phyloP scores from a whole-genome alignment of 2,888 invertebrate species.

The Coelopa pilipes region DNA sequence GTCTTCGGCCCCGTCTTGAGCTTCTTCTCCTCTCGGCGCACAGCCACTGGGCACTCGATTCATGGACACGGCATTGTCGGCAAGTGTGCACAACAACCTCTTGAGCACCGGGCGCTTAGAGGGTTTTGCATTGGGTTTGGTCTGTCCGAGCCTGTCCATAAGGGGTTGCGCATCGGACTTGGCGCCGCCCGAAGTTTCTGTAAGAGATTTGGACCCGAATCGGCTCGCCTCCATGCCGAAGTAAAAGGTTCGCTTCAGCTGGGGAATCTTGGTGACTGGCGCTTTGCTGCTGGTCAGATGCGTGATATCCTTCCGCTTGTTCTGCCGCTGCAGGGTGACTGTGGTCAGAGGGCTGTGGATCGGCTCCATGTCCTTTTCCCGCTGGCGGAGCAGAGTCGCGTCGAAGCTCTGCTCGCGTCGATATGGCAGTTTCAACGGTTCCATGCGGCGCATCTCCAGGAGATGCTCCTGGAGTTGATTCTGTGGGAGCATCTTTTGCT shows the following conservation, averaged over 20 bases:
- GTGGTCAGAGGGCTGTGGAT: not conserved
- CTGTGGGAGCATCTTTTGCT: not conserved
- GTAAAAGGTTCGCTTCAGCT: conserved; percentile 74
- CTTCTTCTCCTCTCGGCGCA: not conserved
- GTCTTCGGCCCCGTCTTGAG: conserved; percentile 5
- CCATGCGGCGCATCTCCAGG: not conserved
- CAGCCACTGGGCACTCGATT: not conserved
- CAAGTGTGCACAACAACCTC: not conserved
- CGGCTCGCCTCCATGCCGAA: conserved; percentile 76
- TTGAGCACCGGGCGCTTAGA: not conserved
- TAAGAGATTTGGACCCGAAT: not conserved
- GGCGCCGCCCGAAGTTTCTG: too few relatives aligned
- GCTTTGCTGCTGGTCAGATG: not conserved
- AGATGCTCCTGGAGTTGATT: not conserved
- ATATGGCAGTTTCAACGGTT: conserved; percentile 10
- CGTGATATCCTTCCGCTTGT: not conserved
- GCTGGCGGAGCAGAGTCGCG: conserved; percentile 47
- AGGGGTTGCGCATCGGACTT: not conserved
- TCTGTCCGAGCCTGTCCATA: not conserved
- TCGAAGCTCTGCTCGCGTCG: conserved; percentile 57
- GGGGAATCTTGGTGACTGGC: conserved; percentile 51
- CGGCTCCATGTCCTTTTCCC: conserved; percentile 7
- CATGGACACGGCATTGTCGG: not conserved
- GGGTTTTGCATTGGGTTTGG: not conserved
- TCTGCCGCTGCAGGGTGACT: not conserved